These are phyloP conservation scores for Stegodyphus mimosarum DNA, from an alignment of 1,140 invertebrate species.

Conservation along the genomic window DNA sequence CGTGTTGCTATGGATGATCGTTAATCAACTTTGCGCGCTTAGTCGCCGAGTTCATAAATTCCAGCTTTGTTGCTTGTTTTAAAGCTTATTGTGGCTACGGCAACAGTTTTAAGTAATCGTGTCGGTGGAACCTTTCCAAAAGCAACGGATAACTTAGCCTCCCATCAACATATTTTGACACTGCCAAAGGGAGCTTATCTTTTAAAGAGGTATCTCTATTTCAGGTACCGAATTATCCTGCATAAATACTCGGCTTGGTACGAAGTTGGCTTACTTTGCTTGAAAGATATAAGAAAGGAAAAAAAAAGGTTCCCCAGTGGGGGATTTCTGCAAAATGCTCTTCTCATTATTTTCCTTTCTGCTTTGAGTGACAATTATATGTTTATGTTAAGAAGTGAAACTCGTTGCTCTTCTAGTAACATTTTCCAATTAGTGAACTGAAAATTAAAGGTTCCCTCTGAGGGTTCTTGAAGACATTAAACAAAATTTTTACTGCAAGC, in stretches of 20 bases:
- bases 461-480: too few species aligned
- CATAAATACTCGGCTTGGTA: constrained; percentile 19
- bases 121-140: constrained; percentile 44
- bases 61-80: constrained; percentile 52
- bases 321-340: not conserved
- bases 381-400: constrained; percentile 23
- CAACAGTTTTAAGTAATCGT: constrained; percentile 44
- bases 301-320: not conserved
- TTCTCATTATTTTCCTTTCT: not conserved
- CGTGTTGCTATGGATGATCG: constrained; percentile 33
- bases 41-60: constrained; percentile 58
- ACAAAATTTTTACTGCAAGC: too few species aligned
- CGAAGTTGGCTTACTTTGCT: constrained; percentile 1
- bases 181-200: constrained; percentile 9
- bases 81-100: constrained; percentile 24
- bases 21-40: constrained; percentile 48
- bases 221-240: constrained; percentile 38
- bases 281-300: not conserved
- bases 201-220: constrained; percentile 32
- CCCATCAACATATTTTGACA: constrained; percentile 57
- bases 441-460: too few species aligned
- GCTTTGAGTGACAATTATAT: constrained; percentile 32
- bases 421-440: constrained; percentile 13
- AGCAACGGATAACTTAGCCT: constrained; percentile 36
- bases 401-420: too few species aligned